Conservation (phyloP, 1,140 invertebrate genomes). For the Argopecten irradians region DNA sequence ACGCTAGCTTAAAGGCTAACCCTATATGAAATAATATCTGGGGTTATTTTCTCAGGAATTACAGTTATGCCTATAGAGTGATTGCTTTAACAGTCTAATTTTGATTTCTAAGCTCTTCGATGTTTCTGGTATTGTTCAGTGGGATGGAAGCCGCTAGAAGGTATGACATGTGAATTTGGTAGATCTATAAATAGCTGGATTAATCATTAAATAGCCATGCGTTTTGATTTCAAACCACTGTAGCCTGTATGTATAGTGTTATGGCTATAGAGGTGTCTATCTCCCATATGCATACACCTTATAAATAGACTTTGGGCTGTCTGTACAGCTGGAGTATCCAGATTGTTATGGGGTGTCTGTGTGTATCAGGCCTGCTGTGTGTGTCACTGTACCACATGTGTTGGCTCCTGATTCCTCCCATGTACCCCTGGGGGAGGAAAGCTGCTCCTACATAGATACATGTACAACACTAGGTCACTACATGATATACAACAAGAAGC, state of each 20-base stretch:
- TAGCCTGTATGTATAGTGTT: neutral
- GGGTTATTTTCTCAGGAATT: no score
- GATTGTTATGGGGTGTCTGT: constrained; percentile 8
- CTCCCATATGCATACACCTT: neutral
- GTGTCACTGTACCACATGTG: neutral
- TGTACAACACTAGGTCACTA: neutral
- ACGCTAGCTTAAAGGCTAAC: no score
- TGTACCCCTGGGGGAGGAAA: no score
- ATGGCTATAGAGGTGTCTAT: neutral
- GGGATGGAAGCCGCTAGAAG: neutral
- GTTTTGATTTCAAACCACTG: neutral
- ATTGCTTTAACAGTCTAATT: no score
- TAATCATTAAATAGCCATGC: constrained; percentile 22
- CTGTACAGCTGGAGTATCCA: neutral
- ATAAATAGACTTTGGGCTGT: neutral
- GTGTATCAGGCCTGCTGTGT: neutral
- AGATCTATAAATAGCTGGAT: neutral
- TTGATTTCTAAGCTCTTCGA: no score
- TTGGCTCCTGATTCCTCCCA: neutral
- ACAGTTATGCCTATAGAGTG: no score
- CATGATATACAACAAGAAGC: neutral
- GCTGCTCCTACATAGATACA: neutral
- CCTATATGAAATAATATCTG: no score
- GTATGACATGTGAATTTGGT: neutral
- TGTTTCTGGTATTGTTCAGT: no score